Base-by-base conservation (phyloP, 2,113 vertebrate genomes). In the Smithornis capensis region DNA sequence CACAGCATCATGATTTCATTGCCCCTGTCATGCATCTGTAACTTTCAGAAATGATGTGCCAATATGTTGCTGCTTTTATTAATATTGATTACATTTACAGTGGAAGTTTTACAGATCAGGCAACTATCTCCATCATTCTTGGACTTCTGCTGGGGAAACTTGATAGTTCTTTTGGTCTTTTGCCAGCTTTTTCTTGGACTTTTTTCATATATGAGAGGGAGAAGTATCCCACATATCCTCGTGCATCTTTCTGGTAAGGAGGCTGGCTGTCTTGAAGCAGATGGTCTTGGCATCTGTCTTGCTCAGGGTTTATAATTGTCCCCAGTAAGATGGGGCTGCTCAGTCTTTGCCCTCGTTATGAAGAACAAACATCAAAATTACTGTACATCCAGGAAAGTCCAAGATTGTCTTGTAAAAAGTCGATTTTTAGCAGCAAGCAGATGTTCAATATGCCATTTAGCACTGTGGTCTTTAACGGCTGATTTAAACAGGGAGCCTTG, bases 231-330 rank as follows among this genome's bases (percentile, higher is more conserved):
- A 76, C 85, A 4, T 76, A 71, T 14, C 68, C 60, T 80, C 23
- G 0, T 49, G 79, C 75, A 68, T 31, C 60, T 92, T 31, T 28
- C 59, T 93, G 88, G 38, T 74, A 52, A 92, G 91, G 33, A 70
- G 80, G 60, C 91, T 69, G 80, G 14, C 52, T 83, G 6, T 75
- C 75, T 77, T 63, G 52, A 86, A 92, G 79, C 94, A 95, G 92
- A 95, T 96, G 92, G 90, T 77, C 85, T 83, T 70, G 75, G 79
- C 92, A 93, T 96, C 92, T 95, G 92, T 71, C 92, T 83, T 83
- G 80, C 60, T 60, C 71, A 31, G 82, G 80, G 67, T 80, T 90
- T 67, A 31, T 92, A 90, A 74, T 6, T 85, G 94, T 77, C 82
- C 71, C 60, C 67, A 59, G 33, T 76, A 90, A 92, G 88, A 93